Evolutionary conservation across 2,888 invertebrate genomes (phyloP).

Genomic region (Craniophora ligustri): DNA sequence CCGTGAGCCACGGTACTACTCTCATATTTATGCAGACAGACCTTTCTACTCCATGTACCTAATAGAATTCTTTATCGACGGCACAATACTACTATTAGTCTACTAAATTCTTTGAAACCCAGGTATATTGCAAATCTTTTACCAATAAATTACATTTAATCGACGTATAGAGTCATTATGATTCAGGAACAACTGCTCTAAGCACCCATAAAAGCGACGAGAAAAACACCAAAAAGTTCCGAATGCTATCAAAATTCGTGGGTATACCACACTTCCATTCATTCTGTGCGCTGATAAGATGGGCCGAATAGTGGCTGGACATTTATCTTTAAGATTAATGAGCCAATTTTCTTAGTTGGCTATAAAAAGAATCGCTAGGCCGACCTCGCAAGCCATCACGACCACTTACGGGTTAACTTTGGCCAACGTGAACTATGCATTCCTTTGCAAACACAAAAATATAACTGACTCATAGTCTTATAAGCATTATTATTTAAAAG

Average conservation of each 20-base stretch:
- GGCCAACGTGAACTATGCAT: constrained; percentile 64
- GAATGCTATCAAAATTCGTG: constrained; percentile 72
- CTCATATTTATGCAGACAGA: constrained; percentile 42
- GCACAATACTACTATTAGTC: constrained; percentile 4
- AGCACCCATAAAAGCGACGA: constrained; percentile 58
- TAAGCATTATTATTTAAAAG: constrained; percentile 14
- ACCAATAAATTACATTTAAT: constrained; percentile 52
- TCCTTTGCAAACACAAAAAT: constrained; percentile 53
- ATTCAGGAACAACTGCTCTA: constrained; percentile 59
- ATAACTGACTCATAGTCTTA: constrained; percentile 26
- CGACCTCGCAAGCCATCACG: constrained; percentile 75
- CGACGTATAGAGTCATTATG: constrained; percentile 54
- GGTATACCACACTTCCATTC: constrained; percentile 80
- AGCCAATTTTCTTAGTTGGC: constrained; percentile 89
- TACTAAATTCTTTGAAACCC: constrained; percentile 17
- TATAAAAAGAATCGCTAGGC: constrained; percentile 87
- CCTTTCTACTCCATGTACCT: constrained; percentile 17
- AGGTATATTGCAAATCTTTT: constrained; percentile 46
- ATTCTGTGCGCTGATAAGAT: constrained; percentile 84
- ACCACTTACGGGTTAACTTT: constrained; percentile 79
- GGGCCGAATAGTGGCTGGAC: constrained; percentile 86
- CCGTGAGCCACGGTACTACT: constrained; percentile 62
- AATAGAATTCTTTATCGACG: constrained; percentile 41
- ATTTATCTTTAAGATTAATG: constrained; percentile 89
- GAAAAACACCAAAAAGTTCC: constrained; percentile 64